Evolutionary conservation across 2,113 vertebrate genomes (phyloP), one percentile per base, ranked within the genome.

Genomic region (Pyxicephalus adspersus): DNA sequence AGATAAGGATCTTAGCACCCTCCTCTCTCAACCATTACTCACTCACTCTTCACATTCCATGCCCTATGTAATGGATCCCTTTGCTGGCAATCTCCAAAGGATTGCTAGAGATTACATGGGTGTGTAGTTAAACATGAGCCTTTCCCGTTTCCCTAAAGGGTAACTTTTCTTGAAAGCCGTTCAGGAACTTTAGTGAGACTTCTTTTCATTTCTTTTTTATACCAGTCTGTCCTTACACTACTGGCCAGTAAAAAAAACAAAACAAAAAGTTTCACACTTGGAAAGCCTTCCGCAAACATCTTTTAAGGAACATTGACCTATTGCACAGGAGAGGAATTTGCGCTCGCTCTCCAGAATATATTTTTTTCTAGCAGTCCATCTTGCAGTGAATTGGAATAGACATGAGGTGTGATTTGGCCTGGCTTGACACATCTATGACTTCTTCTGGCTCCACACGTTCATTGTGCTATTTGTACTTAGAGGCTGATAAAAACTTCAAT

Each of bases 61-160:
- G 58, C 38, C 57, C 58, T 63, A 50, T 64, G 61, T 65, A 77
- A 77, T 55, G 45, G 61, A 77, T 54, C 75, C 75, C 50, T 54
- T 20, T 18, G 11, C 31, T 77, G 75, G 75, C 75, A 55, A 54
- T 2, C 23, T 50, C 2, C 4, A 9, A 58, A 63, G 73, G 58
- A 34, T 61, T 64, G 23, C 50, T 16, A 8, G 38, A 25, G 45
- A 77, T 77, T 77, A 54, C 20, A 55, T 65, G 75, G 75, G 45
- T 65, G 75, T 77, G 75, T 25, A 63, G 58, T 22, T 50, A 73
- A 45, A 51, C 25, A 28, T n/a, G 38, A 51, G 26, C 73, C 58
- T 74, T 54, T 74, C 54, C 73, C 23, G 22, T 29, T n/a, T 75
- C 72, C 55, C 57, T 75, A 58, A 23, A 76, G 73, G 38, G 8